A percentile compares a stretch with the other conserved stretches of the same genome.
Conservation (phyloP, 2,797 vertebrate genomes). For the Momotus momota region DNA sequence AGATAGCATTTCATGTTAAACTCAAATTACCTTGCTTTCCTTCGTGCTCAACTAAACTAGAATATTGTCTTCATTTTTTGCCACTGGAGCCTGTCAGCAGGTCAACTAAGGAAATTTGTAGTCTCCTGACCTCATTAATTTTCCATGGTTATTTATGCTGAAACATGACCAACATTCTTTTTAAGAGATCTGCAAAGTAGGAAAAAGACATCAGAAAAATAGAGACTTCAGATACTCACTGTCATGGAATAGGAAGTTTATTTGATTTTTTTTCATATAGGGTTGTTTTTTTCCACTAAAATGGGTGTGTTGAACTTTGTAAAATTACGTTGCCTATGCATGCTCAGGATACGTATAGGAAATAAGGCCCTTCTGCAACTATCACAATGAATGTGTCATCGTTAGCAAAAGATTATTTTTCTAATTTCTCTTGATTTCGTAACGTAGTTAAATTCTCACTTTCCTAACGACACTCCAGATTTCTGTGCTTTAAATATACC, state of each 20-base stretch:
- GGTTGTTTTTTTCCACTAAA: not conserved
- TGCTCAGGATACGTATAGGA: not conserved
- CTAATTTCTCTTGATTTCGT: not conserved
- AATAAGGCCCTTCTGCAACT: not conserved
- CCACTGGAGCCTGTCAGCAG: not conserved
- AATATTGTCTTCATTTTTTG: not conserved
- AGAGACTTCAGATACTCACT: not conserved
- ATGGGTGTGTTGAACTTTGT: not conserved
- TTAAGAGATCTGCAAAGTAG: not conserved
- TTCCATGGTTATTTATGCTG: not conserved
- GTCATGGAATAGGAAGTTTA: not conserved
- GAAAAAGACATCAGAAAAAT: not conserved
- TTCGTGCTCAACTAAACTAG: not conserved
- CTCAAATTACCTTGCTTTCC: not conserved
- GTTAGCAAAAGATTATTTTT: not conserved
- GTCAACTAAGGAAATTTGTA: not conserved
- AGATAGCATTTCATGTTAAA: constrained; percentile 8
- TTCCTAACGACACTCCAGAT: not conserved
- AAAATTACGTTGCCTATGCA: not conserved
- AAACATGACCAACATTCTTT: not conserved
- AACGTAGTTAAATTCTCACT: not conserved
- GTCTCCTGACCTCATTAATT: not conserved
- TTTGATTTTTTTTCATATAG: not conserved
- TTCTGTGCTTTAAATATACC: not conserved
- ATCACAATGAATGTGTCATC: not conserved